These are phyloP conservation scores for Caenorhabditis panamensis DNA, from an alignment of 2,888 invertebrate genomes.

Conservation along the genomic window DNA sequence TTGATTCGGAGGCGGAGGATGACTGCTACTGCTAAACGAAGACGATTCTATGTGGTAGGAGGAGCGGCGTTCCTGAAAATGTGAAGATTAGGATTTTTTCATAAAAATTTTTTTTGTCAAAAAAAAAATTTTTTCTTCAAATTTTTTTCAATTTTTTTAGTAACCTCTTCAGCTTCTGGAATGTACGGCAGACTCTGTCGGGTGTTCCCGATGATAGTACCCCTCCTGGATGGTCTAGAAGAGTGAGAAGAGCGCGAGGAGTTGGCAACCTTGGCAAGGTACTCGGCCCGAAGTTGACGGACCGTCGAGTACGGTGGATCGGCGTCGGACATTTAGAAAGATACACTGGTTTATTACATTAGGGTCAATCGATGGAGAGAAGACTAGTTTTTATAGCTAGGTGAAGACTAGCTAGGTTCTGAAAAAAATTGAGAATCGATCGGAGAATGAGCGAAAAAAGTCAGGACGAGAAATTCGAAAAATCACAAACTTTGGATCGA, in stretches of 20 bases:
- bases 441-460: no score
- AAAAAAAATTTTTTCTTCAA: no score
- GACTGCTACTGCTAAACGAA: slow-evolving; percentile 28
- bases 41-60: slow-evolving; percentile 61
- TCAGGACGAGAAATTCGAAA: no score
- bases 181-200: slow-evolving; percentile 71
- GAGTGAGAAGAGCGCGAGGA: slow-evolving; percentile 32
- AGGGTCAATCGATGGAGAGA: no score
- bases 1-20: background rate
- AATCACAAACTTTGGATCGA: no score
- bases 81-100: no score
- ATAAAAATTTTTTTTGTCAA: background rate
- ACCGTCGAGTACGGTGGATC: slow-evolving; percentile 67
- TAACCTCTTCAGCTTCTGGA: slow-evolving; percentile 71
- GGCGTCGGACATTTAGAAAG: slow-evolving; percentile 12
- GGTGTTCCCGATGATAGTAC: slow-evolving; percentile 54
- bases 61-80: slow-evolving; percentile 70
- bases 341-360: background rate
- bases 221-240: slow-evolving; percentile 35
- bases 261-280: slow-evolving; percentile 64
- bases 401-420: no score
- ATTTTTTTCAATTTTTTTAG: no score
- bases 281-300: slow-evolving; percentile 65
- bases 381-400: no score
- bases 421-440: no score